Conservation (phyloP, 2,797 vertebrate species). For the Onychomys arenicola region DNA sequence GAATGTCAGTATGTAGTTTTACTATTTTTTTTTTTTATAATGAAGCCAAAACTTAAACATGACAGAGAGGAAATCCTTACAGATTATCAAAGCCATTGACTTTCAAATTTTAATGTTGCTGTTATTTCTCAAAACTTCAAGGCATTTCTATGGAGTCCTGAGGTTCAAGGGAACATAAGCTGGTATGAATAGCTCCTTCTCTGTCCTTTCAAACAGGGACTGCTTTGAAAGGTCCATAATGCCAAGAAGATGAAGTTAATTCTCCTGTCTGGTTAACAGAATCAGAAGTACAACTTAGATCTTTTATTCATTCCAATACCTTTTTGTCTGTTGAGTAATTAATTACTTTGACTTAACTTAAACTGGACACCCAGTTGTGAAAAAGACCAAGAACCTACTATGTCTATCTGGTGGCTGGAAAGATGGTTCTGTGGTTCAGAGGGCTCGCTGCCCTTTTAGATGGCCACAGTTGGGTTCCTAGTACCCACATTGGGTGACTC, state of each 20-base stretch:
- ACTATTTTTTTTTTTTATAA: not conserved
- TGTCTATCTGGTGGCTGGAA: not conserved
- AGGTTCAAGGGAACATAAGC: not conserved
- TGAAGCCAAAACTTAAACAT: not conserved
- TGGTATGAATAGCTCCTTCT: not conserved
- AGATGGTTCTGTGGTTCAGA: not conserved
- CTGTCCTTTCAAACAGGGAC: not conserved
- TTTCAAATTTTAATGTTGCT: not conserved
- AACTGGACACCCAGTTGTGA: not conserved
- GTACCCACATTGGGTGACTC: not conserved
- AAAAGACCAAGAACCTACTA: not conserved
- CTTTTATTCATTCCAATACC: not conserved
- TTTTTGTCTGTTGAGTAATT: not conserved
- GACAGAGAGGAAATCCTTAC: not conserved
- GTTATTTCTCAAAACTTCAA: not conserved
- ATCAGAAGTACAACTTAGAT: not conserved
- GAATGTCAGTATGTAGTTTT: not conserved
- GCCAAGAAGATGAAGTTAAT: not conserved
- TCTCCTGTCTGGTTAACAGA: not conserved
- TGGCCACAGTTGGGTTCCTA: not conserved
- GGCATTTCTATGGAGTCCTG: not conserved
- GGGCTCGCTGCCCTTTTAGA: not conserved
- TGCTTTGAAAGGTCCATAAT: not conserved
- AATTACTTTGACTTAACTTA: not conserved
- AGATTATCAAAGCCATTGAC: not conserved